phyloP scores from a whole-genome alignment of 2,797 vertebrate genomes.

The Jordanella pulchra region DNA sequence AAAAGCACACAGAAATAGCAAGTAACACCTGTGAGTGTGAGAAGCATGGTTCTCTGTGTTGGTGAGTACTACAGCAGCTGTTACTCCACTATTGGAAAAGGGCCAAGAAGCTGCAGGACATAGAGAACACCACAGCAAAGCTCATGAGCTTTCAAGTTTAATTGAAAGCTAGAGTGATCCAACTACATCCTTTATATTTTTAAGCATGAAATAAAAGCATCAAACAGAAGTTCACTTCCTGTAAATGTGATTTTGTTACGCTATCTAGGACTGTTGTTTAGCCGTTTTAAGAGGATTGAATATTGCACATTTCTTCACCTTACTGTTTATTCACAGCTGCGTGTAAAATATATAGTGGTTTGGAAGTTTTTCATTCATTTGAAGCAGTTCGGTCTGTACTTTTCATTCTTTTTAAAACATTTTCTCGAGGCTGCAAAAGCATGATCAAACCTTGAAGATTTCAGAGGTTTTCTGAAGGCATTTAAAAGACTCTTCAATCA shows the following conservation, averaged over 20 bases:
- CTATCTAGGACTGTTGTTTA: too few relatives aligned
- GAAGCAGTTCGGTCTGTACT: not conserved
- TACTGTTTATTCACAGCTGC: not conserved
- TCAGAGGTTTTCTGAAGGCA: not conserved
- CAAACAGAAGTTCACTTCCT: not conserved
- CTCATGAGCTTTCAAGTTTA: constrained; percentile 33
- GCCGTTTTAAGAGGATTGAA: not conserved
- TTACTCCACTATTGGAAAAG: constrained; percentile 40
- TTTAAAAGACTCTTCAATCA: constrained; percentile 15
- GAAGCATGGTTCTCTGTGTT: constrained; percentile 26
- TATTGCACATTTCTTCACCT: not conserved
- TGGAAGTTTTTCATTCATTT: not conserved
- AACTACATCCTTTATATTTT: constrained; percentile 2
- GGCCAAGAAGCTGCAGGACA: constrained; percentile 35
- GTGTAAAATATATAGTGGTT: not conserved
- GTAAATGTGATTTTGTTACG: not conserved
- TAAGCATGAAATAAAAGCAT: not conserved
- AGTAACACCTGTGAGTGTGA: constrained; percentile 12
- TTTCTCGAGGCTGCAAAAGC: not conserved
- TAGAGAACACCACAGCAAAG: not conserved
- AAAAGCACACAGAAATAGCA: too few relatives aligned
- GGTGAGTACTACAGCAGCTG: constrained; percentile 65
- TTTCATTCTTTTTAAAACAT: not conserved
- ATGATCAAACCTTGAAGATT: constrained; percentile 8
- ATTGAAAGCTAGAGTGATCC: constrained; percentile 48